phyloP scores from a whole-genome alignment of 2,113 vertebrate species.

The Megaptera novaeangliae region DNA sequence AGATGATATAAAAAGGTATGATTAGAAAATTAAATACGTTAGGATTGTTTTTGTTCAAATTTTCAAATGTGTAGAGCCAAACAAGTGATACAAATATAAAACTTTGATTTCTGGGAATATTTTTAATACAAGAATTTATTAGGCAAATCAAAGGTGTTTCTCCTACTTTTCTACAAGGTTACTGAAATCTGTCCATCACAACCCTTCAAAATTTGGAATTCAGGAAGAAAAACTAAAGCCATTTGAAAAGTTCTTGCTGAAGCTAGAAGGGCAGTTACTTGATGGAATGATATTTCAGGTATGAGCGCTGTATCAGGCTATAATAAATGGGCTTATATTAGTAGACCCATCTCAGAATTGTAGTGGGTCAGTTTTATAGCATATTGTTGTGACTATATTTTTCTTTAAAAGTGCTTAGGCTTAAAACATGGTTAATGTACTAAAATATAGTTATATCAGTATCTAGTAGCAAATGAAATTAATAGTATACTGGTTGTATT shows the following conservation, averaged over 20 bases:
- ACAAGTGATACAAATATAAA: background rate
- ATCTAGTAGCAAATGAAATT: background rate
- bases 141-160: background rate
- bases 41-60: background rate
- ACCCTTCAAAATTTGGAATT: slow-evolving; percentile 95
- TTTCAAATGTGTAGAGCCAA: background rate
- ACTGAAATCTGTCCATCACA: slow-evolving; percentile 98
- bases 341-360: background rate
- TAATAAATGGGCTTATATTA: background rate
- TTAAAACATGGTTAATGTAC: background rate
- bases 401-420: slow-evolving; percentile 6
- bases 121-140: background rate
- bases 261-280: slow-evolving; percentile 94
- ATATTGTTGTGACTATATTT: background rate
- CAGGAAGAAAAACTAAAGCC: slow-evolving; percentile 97
- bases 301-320: background rate
- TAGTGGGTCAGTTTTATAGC: background rate
- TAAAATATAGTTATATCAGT: background rate
- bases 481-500: background rate
- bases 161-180: slow-evolving; percentile 81
- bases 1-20: background rate
- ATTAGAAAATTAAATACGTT: background rate
- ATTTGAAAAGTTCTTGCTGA: slow-evolving; percentile 96
- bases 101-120: slow-evolving; percentile 4
- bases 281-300: slow-evolving; percentile 98